Base-by-base conservation (phyloP, 2,113 vertebrate species). In the Microtus richardsoni region DNA sequence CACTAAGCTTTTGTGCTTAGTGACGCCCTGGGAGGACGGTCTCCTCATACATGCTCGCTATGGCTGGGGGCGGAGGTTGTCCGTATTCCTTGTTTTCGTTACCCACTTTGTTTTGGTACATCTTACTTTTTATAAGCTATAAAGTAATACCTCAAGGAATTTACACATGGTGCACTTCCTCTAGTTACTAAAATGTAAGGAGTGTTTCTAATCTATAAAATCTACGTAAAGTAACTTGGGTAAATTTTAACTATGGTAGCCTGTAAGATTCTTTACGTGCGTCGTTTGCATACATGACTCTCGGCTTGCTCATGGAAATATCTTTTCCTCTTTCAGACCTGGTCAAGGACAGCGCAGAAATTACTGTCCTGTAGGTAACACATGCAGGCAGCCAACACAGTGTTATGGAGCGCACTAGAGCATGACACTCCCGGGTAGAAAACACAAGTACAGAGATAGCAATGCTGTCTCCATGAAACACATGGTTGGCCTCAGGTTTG, bases 151-250 rank as follows among this genome's bases (percentile, higher is more conserved):
- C 24, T 41, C 5, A 39, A 30, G 71, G 24, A 62, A 26, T 80
- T 36, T 41, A 14, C 0, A 9, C 7, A 36, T 3, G 4, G 0
- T 0, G 0, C 12, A 14, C 60, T 24, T 73, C 5, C n/a, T 47
- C 64, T 16, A 6, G 26, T 30, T 62, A 60, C 9, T 3, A 21
- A 62, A 24, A 54, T 39, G 33, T 86, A 24, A 36, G 11, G n/a
- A 49, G 60, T 11, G 9, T 77, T 77, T 92, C 49, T 33, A 36
- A 33, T 49, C 74, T 66, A 62, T 3, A 17, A 62, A 70, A 17
- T 62, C 21, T 6, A 58, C 3, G 7, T 14, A 79, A 64, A 73
- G 52, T 47, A 49, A 9, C 39, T 10, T 66, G 39, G 71, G 33
- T 33, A 41, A 24, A 26, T 73, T 77, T 44, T 75, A 75, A 44